These are phyloP conservation scores for Campaea margaritaria DNA, from an alignment of 2,888 invertebrate genomes.

Conservation along the genomic window DNA sequence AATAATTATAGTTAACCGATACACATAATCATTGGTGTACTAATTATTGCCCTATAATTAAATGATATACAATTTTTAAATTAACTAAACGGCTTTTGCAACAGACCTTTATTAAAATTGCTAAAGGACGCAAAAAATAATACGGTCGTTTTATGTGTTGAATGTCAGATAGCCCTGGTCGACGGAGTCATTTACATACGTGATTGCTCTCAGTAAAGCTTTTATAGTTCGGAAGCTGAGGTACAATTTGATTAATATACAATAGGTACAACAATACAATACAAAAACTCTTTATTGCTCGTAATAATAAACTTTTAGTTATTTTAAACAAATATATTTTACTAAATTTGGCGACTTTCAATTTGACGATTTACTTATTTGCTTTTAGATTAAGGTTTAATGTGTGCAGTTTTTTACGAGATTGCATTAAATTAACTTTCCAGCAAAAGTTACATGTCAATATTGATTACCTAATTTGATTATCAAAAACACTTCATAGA, in stretches of 20 bases:
- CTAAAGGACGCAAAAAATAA: slow-evolving; percentile 33
- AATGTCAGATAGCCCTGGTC: slow-evolving; percentile 35
- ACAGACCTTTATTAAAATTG: slow-evolving; percentile 32
- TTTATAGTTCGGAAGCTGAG: slow-evolving; percentile 35
- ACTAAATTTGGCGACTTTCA: too few species aligned
- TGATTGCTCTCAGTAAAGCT: slow-evolving; percentile 31
- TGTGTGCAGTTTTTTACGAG: too few species aligned
- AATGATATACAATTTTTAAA: slow-evolving; percentile 23
- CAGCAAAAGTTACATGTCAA: too few species aligned
- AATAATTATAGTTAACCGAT: slow-evolving; percentile 12
- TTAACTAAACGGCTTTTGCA: slow-evolving; percentile 19
- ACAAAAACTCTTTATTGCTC: too few species aligned
- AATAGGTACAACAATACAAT: neutral
- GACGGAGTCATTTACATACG: slow-evolving; percentile 34
- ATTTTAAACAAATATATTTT: too few species aligned
- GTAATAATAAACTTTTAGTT: too few species aligned
- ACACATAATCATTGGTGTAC: slow-evolving; percentile 11
- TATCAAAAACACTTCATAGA: too few species aligned
- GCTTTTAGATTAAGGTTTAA: too few species aligned
- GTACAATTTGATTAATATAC: neutral
- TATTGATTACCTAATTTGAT: too few species aligned
- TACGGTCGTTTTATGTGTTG: slow-evolving; percentile 25
- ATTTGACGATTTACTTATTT: too few species aligned
- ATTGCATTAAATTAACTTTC: too few species aligned
- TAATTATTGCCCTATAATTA: slow-evolving; percentile 21